phyloP scores from a whole-genome alignment of 1,140 invertebrate genomes.

The Apolygus lucorum region DNA sequence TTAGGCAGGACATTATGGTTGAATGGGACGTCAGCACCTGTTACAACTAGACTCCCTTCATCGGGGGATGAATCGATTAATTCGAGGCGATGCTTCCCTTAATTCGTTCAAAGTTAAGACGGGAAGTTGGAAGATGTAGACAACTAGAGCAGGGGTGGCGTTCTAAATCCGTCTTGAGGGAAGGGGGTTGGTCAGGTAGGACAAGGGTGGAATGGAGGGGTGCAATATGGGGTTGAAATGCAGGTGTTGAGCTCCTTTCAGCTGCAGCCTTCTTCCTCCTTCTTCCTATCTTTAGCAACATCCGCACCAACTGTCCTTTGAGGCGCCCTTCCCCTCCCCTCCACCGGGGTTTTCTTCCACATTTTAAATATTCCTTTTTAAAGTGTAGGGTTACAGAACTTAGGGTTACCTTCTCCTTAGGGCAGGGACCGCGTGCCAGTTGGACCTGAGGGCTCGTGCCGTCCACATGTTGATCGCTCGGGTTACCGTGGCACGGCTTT shows the following conservation, averaged over 20 bases:
- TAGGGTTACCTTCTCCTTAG: neutral
- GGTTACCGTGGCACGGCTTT: neutral
- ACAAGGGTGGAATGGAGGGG: neutral
- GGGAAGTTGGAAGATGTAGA: neutral
- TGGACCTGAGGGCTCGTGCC: constrained; percentile 10
- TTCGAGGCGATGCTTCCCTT: neutral
- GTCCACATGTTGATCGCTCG: constrained; percentile 13
- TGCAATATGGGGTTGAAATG: constrained; percentile 8
- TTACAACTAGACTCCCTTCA: neutral
- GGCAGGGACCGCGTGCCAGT: neutral
- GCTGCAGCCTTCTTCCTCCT: constrained; percentile 16
- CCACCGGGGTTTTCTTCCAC: no score
- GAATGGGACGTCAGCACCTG: no score
- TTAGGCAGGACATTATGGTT: no score
- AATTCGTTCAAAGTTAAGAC: neutral
- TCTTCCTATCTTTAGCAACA: constrained; percentile 16
- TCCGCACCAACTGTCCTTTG: constrained; percentile 4
- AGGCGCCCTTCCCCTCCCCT: constrained; percentile 1
- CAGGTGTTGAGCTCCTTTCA: constrained; percentile 9
- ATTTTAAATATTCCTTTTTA: constrained; percentile 17
- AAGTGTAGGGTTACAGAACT: constrained; percentile 3
- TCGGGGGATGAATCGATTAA: neutral
- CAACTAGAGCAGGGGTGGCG: no score
- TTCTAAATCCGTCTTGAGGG: constrained; percentile 4
- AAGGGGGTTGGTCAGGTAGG: constrained; percentile 3